Base-by-base conservation (phyloP, 1,140 invertebrate species). In the Caenorhabditis tropicalis region DNA sequence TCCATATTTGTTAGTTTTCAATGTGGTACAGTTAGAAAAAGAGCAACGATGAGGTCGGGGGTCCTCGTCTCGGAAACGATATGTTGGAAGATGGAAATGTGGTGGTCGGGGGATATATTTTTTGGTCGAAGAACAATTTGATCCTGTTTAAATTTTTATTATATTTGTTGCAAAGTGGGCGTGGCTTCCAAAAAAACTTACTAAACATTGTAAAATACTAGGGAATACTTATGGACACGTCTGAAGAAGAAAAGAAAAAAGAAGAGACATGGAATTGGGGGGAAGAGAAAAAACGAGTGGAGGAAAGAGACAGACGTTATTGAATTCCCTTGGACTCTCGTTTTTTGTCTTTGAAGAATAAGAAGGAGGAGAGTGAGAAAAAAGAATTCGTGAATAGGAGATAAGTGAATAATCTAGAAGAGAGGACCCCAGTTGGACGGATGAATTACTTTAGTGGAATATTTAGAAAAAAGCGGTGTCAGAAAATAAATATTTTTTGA, bases 81-180 rank as follows among this genome's bases (percentile, higher is more conserved):
- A 87, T 46, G 84, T 74, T 4, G 86, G 86, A 6, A 87, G 65
- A 53, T 87, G 86, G 81, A 87, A 87, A 53, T 87, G 86, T 7
- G 81, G 46, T 19, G 84, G 56, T 9, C 58, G 82, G 39, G 43
- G n/a, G 21, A 31, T 46, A 15, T 83, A 27, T 33, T 12, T 36
- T 48, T 46, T 21, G 48, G n/a, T 29, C 31, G 27, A 31, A 51
- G 39, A 43, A 43, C 39, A 43, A 6, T 43, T 43, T 43, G 39
- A 12, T 43, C 39, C 39, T 43, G 39, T 43, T 43, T 12, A n/a
- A n/a, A n/a, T n/a, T n/a, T n/a, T n/a, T n/a, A n/a, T n/a, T n/a
- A n/a, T n/a, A n/a, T n/a, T n/a, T n/a, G n/a, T n/a, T n/a, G n/a
- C n/a, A n/a, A n/a, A n/a, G n/a, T n/a, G n/a, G n/a, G n/a, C n/a